phyloP scores from a whole-genome alignment of 2,797 vertebrate species.

The Syngnathus acus region DNA sequence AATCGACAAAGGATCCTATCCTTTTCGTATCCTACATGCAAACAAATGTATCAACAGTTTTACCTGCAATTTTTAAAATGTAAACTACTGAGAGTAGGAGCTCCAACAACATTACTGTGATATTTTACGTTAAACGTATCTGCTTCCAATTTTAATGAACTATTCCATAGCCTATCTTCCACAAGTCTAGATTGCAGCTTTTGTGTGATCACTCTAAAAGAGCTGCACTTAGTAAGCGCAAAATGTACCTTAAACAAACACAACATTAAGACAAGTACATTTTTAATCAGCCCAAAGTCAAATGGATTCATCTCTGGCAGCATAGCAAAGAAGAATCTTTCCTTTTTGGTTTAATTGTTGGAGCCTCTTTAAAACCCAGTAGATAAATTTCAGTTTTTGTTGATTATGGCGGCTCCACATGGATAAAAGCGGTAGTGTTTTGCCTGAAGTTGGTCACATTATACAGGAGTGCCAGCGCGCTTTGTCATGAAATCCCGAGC shows the following conservation, averaged over 20 bases:
- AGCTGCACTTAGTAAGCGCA: background rate
- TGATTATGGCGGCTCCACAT: no score
- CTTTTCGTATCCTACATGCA: background rate
- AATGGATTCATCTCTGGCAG: background rate
- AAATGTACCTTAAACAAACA: background rate
- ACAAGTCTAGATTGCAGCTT: background rate
- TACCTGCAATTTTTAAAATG: no score
- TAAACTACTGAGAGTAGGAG: background rate
- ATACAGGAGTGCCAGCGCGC: no score
- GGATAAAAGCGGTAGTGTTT: no score
- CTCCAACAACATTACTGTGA: slow-evolving; percentile 15
- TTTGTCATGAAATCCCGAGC: no score
- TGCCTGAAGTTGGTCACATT: no score
- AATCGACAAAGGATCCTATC: background rate
- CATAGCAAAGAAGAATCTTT: background rate
- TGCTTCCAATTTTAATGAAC: slow-evolving; percentile 2
- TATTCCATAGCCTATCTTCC: background rate
- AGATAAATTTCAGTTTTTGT: no score
- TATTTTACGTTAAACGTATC: background rate
- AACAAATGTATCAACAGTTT: background rate
- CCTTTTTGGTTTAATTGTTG: background rate
- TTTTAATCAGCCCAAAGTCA: background rate
- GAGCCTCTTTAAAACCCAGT: background rate
- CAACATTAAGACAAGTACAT: background rate
- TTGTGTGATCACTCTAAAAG: slow-evolving; percentile 1